Conservation (phyloP, 2,113 vertebrate genomes). For the Onychostruthus taczanowskii region DNA sequence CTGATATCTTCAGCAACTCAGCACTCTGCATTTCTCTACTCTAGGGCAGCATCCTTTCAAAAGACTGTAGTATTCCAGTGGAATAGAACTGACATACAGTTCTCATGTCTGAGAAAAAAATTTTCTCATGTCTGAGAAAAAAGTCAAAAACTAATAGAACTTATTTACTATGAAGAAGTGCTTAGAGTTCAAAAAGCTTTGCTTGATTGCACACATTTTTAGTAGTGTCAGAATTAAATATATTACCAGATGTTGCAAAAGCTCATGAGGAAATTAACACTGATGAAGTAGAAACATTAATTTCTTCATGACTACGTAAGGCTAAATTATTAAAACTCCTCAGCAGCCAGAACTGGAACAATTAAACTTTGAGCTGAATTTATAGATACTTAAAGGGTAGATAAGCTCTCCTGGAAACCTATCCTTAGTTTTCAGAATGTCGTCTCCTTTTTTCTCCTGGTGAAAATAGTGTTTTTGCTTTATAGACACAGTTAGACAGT, state of each 20-base stretch:
- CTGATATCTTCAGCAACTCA: not conserved
- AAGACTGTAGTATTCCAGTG: not conserved
- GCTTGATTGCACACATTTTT: not conserved
- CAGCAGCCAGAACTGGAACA: not conserved
- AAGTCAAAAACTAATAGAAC: not conserved
- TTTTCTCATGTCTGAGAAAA: not conserved
- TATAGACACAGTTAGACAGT: not conserved
- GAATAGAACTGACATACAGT: not conserved
- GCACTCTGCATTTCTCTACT: not conserved
- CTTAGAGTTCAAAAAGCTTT: not conserved
- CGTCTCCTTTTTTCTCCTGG: not conserved
- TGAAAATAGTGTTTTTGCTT: not conserved
- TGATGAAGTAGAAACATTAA: not conserved
- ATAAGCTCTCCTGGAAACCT: not conserved
- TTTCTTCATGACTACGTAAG: not conserved
- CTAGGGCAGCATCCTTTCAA: not conserved
- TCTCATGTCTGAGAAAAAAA: not conserved
- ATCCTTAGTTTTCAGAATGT: not conserved
- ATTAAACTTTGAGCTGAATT: not conserved
- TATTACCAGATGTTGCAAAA: not conserved
- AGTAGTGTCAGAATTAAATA: not conserved
- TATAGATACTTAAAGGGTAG: not conserved
- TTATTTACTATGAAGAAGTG: not conserved
- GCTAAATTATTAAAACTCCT: not conserved
- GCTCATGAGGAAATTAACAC: not conserved